A percentile compares a stretch with the other conserved stretches of the same genome.
Conservation (phyloP, 2,888 invertebrate species). For the Trachelus troglodyta region DNA sequence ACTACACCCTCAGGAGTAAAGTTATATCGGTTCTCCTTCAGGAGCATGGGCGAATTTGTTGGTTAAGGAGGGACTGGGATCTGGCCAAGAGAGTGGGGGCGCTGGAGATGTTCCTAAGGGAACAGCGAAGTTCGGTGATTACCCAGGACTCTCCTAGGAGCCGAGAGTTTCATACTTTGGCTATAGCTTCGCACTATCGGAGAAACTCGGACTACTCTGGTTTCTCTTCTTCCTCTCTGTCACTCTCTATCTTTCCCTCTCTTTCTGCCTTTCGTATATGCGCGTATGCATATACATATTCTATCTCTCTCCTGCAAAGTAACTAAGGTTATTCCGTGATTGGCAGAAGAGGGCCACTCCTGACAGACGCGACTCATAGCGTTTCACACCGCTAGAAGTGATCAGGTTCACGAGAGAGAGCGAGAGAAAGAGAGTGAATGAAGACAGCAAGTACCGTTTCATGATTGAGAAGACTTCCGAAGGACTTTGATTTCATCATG, state of each 20-base stretch:
- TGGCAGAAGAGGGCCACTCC: constrained; percentile 29
- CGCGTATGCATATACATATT: background rate
- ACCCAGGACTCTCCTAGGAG: constrained; percentile 65
- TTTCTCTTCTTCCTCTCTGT: background rate
- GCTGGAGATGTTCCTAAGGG: constrained; percentile 58
- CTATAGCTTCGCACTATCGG: constrained; percentile 33
- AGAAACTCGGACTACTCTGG: background rate
- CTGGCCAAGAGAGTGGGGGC: constrained; percentile 31
- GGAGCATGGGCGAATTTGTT: background rate
- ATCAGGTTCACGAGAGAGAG: constrained; percentile 54
- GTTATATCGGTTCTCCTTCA: constrained; percentile 59
- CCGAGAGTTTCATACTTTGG: constrained; percentile 64
- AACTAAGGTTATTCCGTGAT: constrained; percentile 61
- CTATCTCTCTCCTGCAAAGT: constrained; percentile 54
- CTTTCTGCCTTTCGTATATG: background rate
- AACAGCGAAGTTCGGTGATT: constrained; percentile 66
- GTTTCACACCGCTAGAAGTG: constrained; percentile 37
- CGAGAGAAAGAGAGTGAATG: constrained; percentile 20
- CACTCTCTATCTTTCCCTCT: no score
- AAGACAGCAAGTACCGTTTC: background rate
- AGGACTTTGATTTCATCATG: background rate
- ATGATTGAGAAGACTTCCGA: constrained; percentile 51
- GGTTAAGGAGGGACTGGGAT: constrained; percentile 26
- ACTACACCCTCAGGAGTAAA: constrained; percentile 63
- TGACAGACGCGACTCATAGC: constrained; percentile 37